Percentiles rank a stretch among this genome's conserved stretches.
phyloP scores from a whole-genome alignment of 2,113 vertebrate species.

The Chaetops frenatus region DNA sequence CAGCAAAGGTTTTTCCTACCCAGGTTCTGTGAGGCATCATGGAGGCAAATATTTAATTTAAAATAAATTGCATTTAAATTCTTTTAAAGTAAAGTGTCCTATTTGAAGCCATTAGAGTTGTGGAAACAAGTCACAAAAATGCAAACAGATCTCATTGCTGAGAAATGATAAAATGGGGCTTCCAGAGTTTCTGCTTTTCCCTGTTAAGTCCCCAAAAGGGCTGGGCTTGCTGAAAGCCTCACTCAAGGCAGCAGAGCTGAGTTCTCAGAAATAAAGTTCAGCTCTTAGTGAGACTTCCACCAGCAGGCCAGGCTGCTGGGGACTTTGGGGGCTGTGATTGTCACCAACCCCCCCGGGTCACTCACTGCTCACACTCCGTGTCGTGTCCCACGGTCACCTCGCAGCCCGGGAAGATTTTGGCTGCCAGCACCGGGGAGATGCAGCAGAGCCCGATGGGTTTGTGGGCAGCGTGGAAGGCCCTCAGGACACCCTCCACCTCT shows the following conservation, averaged over 20 bases:
- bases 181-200: neutral
- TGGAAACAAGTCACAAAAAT: neutral
- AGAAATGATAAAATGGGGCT: neutral
- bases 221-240: neutral
- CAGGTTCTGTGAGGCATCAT: neutral
- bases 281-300: rapidly evolving
- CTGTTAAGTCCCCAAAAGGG: neutral
- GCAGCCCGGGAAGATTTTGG: slow-evolving; percentile 81
- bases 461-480: slow-evolving; percentile 75
- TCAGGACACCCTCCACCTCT: slow-evolving; percentile 73
- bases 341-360: neutral
- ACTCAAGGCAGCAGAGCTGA: neutral
- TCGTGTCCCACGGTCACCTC: slow-evolving; percentile 84
- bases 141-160: neutral
- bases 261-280: rapidly evolving
- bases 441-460: slow-evolving; percentile 88
- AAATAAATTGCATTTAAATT: neutral
- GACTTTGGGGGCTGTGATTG: neutral
- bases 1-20: neutral
- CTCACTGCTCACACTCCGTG: slow-evolving; percentile 75
- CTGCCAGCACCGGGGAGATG: slow-evolving; percentile 83
- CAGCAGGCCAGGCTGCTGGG: neutral
- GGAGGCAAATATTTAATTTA: neutral
- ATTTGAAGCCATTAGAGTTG: neutral
- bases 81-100: neutral